Evolutionary conservation across 1,140 invertebrate species (phyloP).

Genomic region (Calephelis nemesis): DNA sequence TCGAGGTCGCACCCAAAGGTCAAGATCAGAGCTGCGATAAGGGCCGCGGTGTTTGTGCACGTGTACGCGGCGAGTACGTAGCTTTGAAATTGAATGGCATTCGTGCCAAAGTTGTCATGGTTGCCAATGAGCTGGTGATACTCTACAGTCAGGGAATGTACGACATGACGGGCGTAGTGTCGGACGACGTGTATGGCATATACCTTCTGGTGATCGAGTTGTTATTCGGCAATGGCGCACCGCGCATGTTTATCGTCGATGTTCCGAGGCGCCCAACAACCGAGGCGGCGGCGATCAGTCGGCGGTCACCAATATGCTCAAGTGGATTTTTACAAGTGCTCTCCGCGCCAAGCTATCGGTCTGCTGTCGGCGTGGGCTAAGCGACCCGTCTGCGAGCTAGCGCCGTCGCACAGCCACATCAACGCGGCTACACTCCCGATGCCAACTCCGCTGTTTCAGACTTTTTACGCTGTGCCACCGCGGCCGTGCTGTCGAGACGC

Average conservation of each 20-base stretch:
- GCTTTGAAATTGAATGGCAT: constrained; percentile 18
- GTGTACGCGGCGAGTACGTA: constrained; percentile 7
- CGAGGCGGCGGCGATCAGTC: constrained; percentile 16
- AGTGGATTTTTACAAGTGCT: constrained; percentile 19
- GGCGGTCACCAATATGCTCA: constrained; percentile 4
- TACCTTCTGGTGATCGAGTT: constrained; percentile 11
- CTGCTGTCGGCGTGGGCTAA: constrained; percentile 10
- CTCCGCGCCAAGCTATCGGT: constrained; percentile 9
- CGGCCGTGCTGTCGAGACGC: background rate
- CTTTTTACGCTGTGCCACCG: constrained; percentile 9
- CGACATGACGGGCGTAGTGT: constrained; percentile 4
- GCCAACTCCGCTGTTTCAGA: constrained; percentile 7
- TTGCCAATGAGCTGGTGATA: constrained; percentile 3
- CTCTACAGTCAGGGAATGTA: background rate
- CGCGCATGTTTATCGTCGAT: constrained; percentile 11
- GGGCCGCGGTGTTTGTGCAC: constrained; percentile 2
- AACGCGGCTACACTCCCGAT: constrained; percentile 5
- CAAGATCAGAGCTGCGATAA: background rate
- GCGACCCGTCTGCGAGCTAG: background rate
- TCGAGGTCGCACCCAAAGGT: background rate
- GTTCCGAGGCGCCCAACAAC: too few species aligned
- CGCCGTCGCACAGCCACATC: background rate
- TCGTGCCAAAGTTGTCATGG: constrained; percentile 4
- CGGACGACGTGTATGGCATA: constrained; percentile 12
- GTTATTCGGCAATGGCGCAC: background rate